A percentile compares a stretch with the other conserved stretches of the same genome.
Evolutionary conservation across 2,113 vertebrate species (phyloP).

Genomic region (Grammomys dolichurus): DNA sequence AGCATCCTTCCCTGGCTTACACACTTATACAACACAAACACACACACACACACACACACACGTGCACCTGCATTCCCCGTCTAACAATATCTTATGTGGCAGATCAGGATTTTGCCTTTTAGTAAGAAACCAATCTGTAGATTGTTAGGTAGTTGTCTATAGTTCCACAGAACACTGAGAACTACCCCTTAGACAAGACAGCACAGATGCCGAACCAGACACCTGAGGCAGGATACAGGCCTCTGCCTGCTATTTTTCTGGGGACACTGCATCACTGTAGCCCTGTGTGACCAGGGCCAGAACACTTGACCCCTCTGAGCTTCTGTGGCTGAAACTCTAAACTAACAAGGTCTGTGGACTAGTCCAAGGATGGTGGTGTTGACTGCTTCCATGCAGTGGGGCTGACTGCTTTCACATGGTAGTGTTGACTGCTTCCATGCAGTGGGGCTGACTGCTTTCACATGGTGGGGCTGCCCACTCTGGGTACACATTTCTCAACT

Average conservation of each 20-base stretch:
- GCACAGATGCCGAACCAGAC: not conserved
- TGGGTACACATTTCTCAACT: not conserved
- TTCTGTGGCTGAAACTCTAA: not conserved
- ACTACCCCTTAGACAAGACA: not conserved
- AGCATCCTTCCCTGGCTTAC: not conserved
- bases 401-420: not conserved
- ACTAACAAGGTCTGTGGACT: not conserved
- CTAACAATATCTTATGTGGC: not conserved
- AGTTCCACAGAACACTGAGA: not conserved
- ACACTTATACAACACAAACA: not conserved
- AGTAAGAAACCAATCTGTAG: not conserved
- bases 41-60: not conserved
- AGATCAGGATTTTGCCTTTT: not conserved
- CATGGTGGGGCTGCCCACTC: not conserved
- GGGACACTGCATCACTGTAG: not conserved
- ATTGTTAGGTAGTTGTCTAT: not conserved
- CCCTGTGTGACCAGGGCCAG: not conserved
- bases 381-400: not conserved
- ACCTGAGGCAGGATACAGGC: not conserved
- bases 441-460: not conserved
- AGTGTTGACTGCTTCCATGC: not conserved
- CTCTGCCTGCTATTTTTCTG: not conserved
- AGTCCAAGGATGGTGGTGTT: not conserved
- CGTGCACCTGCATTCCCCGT: too few species aligned
- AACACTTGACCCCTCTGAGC: not conserved